Conservation (phyloP, 2,113 vertebrate genomes). For the Bungarus multicinctus region DNA sequence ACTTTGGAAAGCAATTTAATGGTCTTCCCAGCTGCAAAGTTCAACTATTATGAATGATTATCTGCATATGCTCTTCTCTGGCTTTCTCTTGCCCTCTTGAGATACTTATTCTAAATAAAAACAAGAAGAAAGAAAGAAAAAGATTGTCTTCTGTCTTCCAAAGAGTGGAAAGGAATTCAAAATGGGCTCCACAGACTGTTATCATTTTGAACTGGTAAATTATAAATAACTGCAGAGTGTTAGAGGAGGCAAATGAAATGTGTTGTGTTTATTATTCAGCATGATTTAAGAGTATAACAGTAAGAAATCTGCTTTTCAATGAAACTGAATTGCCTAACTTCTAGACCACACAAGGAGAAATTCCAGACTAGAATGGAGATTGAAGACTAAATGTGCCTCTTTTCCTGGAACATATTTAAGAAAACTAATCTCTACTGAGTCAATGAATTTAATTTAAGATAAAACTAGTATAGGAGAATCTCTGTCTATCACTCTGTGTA, state of each 20-base stretch:
- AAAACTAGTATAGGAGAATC: background rate
- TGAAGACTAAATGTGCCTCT: conserved; percentile 25
- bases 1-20: conserved; percentile 33
- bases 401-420: background rate
- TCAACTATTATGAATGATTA: conserved; percentile 38
- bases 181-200: conserved; percentile 43
- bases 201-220: conserved; percentile 42
- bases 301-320: conserved; percentile 44
- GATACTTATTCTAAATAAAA: background rate
- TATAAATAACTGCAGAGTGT: conserved; percentile 45
- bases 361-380: conserved; percentile 19
- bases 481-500: background rate
- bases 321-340: conserved; percentile 32
- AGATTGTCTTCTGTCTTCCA: conserved; percentile 27
- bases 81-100: conserved; percentile 9
- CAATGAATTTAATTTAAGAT: conserved; percentile 1
- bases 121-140: conserved; percentile 46
- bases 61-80: conserved; percentile 13
- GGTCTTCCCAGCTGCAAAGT: conserved; percentile 47
- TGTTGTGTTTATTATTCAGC: conserved; percentile 26
- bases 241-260: conserved; percentile 42
- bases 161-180: conserved; percentile 40
- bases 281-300: conserved; percentile 52
- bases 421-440: background rate
- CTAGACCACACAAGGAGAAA: conserved; percentile 55